Evolutionary conservation across 2,888 invertebrate species (phyloP).

Genomic region (Dorcus parallelipipedus): DNA sequence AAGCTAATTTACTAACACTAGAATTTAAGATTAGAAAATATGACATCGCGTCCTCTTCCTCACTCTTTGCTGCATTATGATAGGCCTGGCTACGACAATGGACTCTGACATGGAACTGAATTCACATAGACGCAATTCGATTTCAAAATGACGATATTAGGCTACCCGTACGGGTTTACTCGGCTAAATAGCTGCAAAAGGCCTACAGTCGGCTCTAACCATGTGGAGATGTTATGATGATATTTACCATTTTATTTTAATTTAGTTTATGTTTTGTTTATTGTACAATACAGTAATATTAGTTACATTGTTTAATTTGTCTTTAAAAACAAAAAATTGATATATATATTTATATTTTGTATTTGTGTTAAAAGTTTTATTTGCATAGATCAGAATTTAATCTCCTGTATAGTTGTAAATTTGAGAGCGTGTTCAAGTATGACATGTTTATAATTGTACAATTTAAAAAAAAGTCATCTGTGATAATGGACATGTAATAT

Average conservation of each 20-base stretch:
- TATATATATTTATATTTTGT: too few species aligned
- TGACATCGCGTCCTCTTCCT: slow-evolving; percentile 43
- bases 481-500: slow-evolving; percentile 21
- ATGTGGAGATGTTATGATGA: slow-evolving; percentile 46
- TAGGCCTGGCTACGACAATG: slow-evolving; percentile 51
- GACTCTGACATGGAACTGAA: slow-evolving; percentile 46
- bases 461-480: slow-evolving; percentile 16
- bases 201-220: slow-evolving; percentile 46
- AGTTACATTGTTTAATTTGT: slow-evolving; percentile 9
- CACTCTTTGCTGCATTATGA: slow-evolving; percentile 52
- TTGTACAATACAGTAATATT: slow-evolving; percentile 9
- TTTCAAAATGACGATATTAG: slow-evolving; percentile 38
- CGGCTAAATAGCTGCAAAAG: slow-evolving; percentile 30
- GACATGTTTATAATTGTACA: slow-evolving; percentile 21
- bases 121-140: slow-evolving; percentile 38
- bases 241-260: slow-evolving; percentile 27
- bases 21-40: slow-evolving; percentile 15
- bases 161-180: slow-evolving; percentile 26
- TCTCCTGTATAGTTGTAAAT: neutral
- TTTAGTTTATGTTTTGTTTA: slow-evolving; percentile 14
- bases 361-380: slow-evolving; percentile 20
- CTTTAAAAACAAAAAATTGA: neutral
- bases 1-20: slow-evolving; percentile 24
- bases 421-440: slow-evolving; percentile 11
- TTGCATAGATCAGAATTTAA: neutral